Percentiles rank a stretch among this genome's conserved stretches.
phyloP scores from a whole-genome alignment of 2,113 vertebrate species.

The Lathamus discolor region DNA sequence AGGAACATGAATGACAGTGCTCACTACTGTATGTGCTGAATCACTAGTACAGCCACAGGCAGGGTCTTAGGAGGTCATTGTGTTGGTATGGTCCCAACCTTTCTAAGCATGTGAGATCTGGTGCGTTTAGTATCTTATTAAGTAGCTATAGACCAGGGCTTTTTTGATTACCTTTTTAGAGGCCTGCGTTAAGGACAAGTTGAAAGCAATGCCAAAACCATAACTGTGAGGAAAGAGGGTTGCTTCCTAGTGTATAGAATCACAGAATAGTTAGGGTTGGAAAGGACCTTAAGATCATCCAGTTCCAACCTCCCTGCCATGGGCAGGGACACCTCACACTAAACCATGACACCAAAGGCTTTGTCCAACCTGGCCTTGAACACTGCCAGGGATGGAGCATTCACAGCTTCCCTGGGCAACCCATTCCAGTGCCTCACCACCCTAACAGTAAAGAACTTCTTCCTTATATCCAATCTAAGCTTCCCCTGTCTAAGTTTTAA shows the following conservation, averaged over 20 bases:
- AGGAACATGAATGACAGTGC: accelerated
- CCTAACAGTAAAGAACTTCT: too few relatives aligned
- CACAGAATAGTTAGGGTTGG: too few relatives aligned
- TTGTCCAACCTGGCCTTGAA: too few relatives aligned
- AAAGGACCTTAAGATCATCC: too few relatives aligned
- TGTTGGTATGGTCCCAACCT: not conserved
- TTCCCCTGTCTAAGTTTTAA: too few relatives aligned
- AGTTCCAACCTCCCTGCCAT: too few relatives aligned
- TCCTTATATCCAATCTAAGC: too few relatives aligned
- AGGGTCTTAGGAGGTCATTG: not conserved
- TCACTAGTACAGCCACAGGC: not conserved
- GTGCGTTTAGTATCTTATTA: not conserved
- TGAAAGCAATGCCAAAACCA: not conserved
- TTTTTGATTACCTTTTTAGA: not conserved
- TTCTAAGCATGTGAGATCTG: not conserved
- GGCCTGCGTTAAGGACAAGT: not conserved
- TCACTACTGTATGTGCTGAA: not conserved
- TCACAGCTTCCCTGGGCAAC: too few relatives aligned
- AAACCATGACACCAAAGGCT: too few relatives aligned
- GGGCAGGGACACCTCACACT: too few relatives aligned
- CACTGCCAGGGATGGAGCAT: too few relatives aligned
- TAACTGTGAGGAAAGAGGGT: not conserved
- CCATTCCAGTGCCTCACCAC: too few relatives aligned
- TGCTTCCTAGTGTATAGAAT: not conserved
- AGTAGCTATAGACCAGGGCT: not conserved